phyloP scores from a whole-genome alignment of 1,140 invertebrate genomes.

The Zaprionus lachaisei region DNA sequence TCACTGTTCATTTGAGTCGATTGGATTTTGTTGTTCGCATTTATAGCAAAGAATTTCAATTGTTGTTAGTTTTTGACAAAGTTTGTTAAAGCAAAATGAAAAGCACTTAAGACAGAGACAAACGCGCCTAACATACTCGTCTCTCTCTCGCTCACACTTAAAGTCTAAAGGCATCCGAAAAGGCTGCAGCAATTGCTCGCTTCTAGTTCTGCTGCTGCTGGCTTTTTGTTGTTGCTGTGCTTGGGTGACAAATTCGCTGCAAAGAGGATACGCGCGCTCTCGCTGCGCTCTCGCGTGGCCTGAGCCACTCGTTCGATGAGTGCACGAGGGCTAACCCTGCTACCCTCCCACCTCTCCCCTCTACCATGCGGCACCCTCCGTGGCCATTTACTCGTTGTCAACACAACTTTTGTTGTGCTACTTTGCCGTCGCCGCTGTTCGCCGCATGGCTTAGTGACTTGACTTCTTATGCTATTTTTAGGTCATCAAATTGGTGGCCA shows the following conservation, averaged over 20 bases:
- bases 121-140: neutral
- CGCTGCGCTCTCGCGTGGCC: slow-evolving; percentile 25
- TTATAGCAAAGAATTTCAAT: neutral
- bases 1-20: neutral
- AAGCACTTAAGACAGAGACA: neutral
- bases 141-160: neutral
- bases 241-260: slow-evolving; percentile 57
- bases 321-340: slow-evolving; percentile 7
- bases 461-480: slow-evolving; percentile 73
- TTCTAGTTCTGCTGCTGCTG: slow-evolving; percentile 21
- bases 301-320: slow-evolving; percentile 23
- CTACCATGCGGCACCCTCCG: neutral
- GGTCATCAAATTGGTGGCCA: slow-evolving; percentile 71
- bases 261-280: slow-evolving; percentile 35
- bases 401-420: slow-evolving; percentile 80
- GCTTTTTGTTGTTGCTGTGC: neutral
- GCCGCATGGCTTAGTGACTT: slow-evolving; percentile 63
- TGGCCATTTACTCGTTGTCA: slow-evolving; percentile 63
- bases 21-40: neutral
- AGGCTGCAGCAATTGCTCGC: slow-evolving; percentile 48
- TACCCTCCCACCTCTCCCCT: neutral
- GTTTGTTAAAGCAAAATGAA: neutral
- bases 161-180: slow-evolving; percentile 10
- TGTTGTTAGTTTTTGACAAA: neutral
- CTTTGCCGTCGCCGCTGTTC: slow-evolving; percentile 49